Evolutionary conservation across 2,888 invertebrate genomes (phyloP).

Genomic region (Zeuzera pyrina): DNA sequence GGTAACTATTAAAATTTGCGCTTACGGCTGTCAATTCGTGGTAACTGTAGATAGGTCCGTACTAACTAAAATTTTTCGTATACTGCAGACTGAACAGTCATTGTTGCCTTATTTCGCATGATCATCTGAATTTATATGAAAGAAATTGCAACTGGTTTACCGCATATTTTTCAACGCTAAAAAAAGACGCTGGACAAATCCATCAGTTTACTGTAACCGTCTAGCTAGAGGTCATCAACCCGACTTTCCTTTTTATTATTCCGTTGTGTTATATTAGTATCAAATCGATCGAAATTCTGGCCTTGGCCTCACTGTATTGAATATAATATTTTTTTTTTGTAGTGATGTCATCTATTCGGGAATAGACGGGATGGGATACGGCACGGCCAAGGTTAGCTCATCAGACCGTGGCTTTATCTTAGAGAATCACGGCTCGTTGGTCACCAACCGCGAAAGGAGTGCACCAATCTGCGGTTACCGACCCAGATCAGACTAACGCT

Average conservation of each 20-base stretch:
- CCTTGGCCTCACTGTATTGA: slow-evolving; percentile 47
- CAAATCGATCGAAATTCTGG: slow-evolving; percentile 44
- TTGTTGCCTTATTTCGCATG: slow-evolving; percentile 23
- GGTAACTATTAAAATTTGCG: slow-evolving; percentile 20
- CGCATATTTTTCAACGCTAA: slow-evolving; percentile 40
- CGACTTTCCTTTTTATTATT: slow-evolving; percentile 61
- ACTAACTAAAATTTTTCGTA: too few relatives aligned
- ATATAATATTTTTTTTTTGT: slow-evolving; percentile 28
- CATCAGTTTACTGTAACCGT: slow-evolving; percentile 42
- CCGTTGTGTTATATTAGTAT: slow-evolving; percentile 27
- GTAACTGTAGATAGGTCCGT: too few relatives aligned
- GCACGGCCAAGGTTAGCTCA: slow-evolving; percentile 57
- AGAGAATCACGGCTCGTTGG: slow-evolving; percentile 54
- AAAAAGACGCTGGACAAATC: slow-evolving; percentile 42
- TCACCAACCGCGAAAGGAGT: slow-evolving; percentile 50
- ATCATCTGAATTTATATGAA: slow-evolving; percentile 23
- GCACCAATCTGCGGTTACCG: slow-evolving; percentile 37
- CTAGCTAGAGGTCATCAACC: slow-evolving; percentile 49
- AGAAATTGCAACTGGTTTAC: slow-evolving; percentile 32
- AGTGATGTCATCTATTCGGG: slow-evolving; percentile 56
- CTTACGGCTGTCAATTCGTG: too few relatives aligned
- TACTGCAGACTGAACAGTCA: not conserved
- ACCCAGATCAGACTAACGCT: slow-evolving; percentile 45
- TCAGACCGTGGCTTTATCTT: slow-evolving; percentile 59
- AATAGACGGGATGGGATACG: slow-evolving; percentile 45